Percentiles rank a stretch among this genome's conserved stretches.
Conservation (phyloP, 23 tunicate genomes). For the Diplosoma virens region DNA sequence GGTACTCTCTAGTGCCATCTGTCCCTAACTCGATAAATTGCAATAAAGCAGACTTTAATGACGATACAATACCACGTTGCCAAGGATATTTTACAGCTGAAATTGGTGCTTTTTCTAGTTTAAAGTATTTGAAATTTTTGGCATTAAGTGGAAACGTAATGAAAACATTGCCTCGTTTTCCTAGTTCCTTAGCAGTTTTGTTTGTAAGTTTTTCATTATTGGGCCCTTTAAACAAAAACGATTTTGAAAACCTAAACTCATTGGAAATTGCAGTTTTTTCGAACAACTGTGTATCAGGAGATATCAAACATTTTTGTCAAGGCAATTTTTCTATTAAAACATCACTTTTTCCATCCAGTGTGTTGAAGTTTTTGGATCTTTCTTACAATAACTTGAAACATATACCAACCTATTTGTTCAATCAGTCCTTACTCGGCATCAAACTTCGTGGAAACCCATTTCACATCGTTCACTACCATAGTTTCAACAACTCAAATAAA, state of each 20-base stretch:
- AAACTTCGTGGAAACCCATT: background rate
- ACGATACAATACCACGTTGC: background rate
- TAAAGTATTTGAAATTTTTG: background rate
- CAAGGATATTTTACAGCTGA: background rate
- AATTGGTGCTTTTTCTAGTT: background rate
- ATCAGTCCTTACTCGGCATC: background rate
- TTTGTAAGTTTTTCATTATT: slow-evolving; percentile 3
- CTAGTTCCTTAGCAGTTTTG: background rate
- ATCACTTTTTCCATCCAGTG: background rate
- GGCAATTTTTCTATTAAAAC: background rate
- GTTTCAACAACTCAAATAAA: background rate
- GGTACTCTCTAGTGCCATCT: too few species aligned
- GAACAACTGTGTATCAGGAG: background rate
- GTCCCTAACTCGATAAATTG: too few species aligned
- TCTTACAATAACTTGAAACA: background rate
- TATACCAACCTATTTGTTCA: background rate
- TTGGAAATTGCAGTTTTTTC: background rate
- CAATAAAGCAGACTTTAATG: background rate
- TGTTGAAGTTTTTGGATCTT: background rate
- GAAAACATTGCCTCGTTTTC: background rate
- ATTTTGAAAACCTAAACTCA: background rate
- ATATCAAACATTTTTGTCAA: background rate
- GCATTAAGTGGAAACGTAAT: background rate
- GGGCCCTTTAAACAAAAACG: background rate
- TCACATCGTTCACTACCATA: background rate